Base-by-base conservation (phyloP, 2,888 invertebrate genomes). In the Chromoteleia sp. region DNA sequence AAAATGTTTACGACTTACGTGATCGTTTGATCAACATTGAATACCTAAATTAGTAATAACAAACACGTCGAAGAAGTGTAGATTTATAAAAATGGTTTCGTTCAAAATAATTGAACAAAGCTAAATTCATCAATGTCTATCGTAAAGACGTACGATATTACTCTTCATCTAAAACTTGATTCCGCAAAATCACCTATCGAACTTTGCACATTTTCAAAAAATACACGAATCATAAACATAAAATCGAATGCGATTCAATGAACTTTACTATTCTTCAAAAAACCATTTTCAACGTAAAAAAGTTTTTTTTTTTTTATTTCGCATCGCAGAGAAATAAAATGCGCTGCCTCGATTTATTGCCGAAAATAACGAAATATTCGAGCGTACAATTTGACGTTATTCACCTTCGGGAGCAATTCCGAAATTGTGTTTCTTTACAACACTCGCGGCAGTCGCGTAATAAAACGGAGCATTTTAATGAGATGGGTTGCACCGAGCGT, bases 401-500 rank as follows among this genome's bases (percentile, higher is more conserved):
- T 63, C 39, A 54, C 56, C 70, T 67, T 58, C 29, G 56, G 50
- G 63, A 61, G 70, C 43, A 63, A 58, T 70, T 29, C 14, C 36
- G 43, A 54, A 61, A 68, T 56, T 58, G 36, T 52, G 33, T 7
- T 43, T 65, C 70, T 63, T 59, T 50, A 43, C 77, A 8, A 10
- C 61, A 52, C 52, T 56, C 61, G 36, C 29, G 45, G 6, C 15
- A 17, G 59, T 61, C 67, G 33, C 68, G 68, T 39, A 68, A 73
- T 59, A 77, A 75, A 76, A 58, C 67, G 36, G 52, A 39, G 61
- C 52, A 39, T 50, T 56, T 56, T 61, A 59, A 59, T 67, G 74
- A 56, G 56, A 75, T 75, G 73, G 81, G 79, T 52, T 73, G 78
- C 59, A 45, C 71, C 76, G 58, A 70, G 78, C 52, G 78, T 63